These are phyloP conservation scores for Helogale parvula DNA, from an alignment of 2,113 vertebrate genomes.

Conservation along the genomic window DNA sequence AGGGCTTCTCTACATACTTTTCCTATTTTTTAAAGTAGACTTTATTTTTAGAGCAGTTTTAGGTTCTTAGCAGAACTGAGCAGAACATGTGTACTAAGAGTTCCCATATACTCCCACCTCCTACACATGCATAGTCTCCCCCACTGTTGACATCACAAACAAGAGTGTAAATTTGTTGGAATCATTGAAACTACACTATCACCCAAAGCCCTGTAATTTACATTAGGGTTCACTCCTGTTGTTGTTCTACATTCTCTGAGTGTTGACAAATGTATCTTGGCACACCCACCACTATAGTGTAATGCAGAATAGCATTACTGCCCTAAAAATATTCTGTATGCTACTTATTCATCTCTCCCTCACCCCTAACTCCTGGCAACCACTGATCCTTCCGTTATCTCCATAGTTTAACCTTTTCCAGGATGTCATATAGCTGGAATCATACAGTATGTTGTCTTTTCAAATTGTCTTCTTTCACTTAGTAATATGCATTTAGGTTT, in stretches of 20 bases:
- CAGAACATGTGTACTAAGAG: not conserved
- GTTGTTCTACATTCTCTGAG: not conserved
- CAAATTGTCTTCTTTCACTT: not conserved
- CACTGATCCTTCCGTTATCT: not conserved
- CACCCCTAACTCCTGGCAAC: not conserved
- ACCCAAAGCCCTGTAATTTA: not conserved
- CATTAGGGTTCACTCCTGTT: not conserved
- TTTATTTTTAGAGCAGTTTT: not conserved
- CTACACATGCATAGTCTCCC: not conserved
- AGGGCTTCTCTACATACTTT: not conserved
- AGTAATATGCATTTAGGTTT: not conserved
- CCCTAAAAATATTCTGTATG: not conserved
- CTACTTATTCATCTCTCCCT: not conserved
- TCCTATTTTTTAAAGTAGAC: not conserved
- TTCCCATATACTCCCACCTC: not conserved
- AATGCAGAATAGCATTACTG: not conserved
- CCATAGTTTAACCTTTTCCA: not conserved
- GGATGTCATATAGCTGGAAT: not conserved
- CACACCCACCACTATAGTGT: not conserved
- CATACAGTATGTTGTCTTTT: not conserved
- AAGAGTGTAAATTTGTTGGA: not conserved
- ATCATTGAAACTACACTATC: not conserved
- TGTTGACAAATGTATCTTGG: not conserved
- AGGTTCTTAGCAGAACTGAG: not conserved
- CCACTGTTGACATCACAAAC: not conserved